Evolutionary conservation across 2,113 vertebrate genomes (phyloP), one percentile per base, ranked within the genome.

Genomic region (Brachyistius frenatus): DNA sequence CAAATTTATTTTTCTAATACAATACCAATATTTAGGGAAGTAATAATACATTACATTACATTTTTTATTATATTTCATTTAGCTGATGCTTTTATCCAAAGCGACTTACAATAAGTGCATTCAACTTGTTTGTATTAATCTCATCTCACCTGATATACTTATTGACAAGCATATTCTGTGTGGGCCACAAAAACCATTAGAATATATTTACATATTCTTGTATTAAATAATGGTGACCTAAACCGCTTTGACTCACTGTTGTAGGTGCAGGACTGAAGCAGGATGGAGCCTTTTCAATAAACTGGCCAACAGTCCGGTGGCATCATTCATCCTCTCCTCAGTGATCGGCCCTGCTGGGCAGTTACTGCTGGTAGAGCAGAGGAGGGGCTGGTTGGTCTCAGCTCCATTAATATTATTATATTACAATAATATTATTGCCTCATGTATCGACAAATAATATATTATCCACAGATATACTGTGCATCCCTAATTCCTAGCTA

Each of bases 261-360:
- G 47, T 23, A 23, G 37, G 31, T 68, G 16, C 16, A 39, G 23
- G 23, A 23, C 23, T 23, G 23, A 23, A 23, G 23, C 23, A 23
- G 23, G 23, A 23, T 23, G 23, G 23, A 30, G 41, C 33, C 41
- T 47, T 70, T 70, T 57, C 54, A 70, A 58, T 53, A 47, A 65
- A 60, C 53, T 63, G 66, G 44, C 44, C 31, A 39, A 13, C 67
- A 30, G 23, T 15, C 36, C 46, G 61, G 49, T 76, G 54, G 32
- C 67, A 61, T 55, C 62, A 54, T n/a, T 65, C 54, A 66, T 71
- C 2, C 16, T 50, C 78, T 62, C 63, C 62, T 49, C 63, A 31
- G 57, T 53, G n/a, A 44, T 60, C 50, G 33, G 14, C 47, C 54
- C 49, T 2, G 49, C 61, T 70, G 53, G 61, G 44, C 30, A 53